phyloP scores from a whole-genome alignment of 2,888 invertebrate species.

The Drosophila borealis region DNA sequence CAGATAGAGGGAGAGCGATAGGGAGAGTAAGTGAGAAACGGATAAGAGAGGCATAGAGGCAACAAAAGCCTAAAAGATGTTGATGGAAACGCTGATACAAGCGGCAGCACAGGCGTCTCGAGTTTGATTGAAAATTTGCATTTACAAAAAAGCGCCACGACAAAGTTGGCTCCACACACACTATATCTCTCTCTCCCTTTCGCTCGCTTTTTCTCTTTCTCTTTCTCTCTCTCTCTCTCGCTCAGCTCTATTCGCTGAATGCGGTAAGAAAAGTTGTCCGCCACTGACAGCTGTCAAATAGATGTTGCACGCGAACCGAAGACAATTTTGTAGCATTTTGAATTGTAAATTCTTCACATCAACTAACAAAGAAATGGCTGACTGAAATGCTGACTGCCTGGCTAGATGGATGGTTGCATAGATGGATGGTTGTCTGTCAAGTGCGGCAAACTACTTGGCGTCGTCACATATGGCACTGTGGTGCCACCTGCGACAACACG shows the following conservation, averaged over 20 bases:
- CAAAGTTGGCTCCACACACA: constrained; percentile 40
- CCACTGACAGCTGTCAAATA: constrained; percentile 74
- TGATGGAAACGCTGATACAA: constrained; percentile 62
- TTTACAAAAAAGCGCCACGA: constrained; percentile 56
- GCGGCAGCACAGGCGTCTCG: constrained; percentile 53
- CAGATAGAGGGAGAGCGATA: neutral
- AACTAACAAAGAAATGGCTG: constrained; percentile 54
- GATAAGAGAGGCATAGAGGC: neutral
- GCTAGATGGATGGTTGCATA: constrained; percentile 29
- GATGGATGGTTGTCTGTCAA: constrained; percentile 57
- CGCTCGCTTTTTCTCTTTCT: neutral
- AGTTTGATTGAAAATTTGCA: constrained; percentile 76
- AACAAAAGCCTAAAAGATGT: constrained; percentile 54
- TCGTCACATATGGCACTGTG: constrained; percentile 60
- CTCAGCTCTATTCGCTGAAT: constrained; percentile 1
- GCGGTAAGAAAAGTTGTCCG: constrained; percentile 61
- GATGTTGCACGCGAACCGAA: constrained; percentile 66
- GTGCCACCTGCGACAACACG: constrained; percentile 72
- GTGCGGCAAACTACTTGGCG: constrained; percentile 65
- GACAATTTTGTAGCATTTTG: constrained; percentile 76
- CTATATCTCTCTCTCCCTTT: neutral
- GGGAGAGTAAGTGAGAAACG: neutral
- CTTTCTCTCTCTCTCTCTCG: neutral
- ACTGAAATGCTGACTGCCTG: constrained; percentile 38
- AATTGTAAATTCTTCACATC: constrained; percentile 74